Conservation (phyloP, 2,113 vertebrate species). For the Anguilla rostrata region DNA sequence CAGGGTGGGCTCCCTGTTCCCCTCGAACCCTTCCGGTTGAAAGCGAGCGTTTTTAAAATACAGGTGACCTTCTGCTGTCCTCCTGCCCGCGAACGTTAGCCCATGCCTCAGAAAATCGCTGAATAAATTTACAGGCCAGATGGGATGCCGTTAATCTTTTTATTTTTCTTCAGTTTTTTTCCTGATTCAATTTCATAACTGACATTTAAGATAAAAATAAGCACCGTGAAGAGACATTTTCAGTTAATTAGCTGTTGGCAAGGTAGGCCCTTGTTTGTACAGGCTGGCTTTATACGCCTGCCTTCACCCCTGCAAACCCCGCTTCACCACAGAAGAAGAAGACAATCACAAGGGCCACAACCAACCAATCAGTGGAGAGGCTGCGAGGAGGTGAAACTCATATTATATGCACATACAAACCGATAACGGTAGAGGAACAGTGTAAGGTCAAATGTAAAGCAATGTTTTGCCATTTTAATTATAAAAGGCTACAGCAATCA, state of each 20-base stretch:
- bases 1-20: background rate
- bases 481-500: background rate
- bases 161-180: background rate
- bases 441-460: background rate
- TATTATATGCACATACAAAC: background rate
- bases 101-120: background rate
- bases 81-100: background rate
- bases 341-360: background rate
- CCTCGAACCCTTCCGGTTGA: no score
- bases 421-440: background rate
- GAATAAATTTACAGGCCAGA: background rate
- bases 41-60: slow-evolving; percentile 10
- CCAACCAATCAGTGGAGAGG: background rate
- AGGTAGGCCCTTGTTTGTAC: background rate
- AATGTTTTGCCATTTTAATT: background rate
- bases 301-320: background rate
- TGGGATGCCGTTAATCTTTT: slow-evolving; percentile 9
- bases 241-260: background rate
- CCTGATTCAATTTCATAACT: slow-evolving; percentile 12
- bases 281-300: background rate
- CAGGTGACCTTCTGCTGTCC: slow-evolving; percentile 18
- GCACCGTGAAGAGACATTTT: background rate
- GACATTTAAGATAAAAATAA: slow-evolving; percentile 9
- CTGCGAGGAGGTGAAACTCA: background rate
- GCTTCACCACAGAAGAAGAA: background rate